phyloP scores from a whole-genome alignment of 2,797 vertebrate genomes.

The Dipus sagitta region DNA sequence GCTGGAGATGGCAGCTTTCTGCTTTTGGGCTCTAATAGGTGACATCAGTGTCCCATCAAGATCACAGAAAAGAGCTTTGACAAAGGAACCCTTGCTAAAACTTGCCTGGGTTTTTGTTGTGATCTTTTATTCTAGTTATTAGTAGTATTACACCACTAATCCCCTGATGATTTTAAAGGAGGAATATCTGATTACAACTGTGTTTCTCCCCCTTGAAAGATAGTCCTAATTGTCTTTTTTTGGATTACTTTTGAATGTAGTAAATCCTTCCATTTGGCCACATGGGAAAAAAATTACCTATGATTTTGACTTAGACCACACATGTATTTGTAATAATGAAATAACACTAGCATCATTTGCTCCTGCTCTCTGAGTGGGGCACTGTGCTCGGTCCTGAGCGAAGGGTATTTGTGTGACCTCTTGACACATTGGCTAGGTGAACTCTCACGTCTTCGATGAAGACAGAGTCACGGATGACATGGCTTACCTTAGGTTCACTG shows the following conservation, averaged over 20 bases:
- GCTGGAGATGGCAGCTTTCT: slow-evolving; percentile 82
- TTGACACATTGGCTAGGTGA: neutral
- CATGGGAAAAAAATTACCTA: neutral
- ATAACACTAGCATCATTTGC: neutral
- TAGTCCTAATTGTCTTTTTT: neutral
- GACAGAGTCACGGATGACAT: neutral
- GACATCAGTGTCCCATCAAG: slow-evolving; percentile 82
- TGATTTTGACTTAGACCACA: slow-evolving; percentile 37
- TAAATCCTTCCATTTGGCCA: slow-evolving; percentile 32
- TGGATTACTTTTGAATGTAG: slow-evolving; percentile 28
- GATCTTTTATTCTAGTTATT: slow-evolving; percentile 35
- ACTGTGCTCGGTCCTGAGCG: neutral
- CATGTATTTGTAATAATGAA: slow-evolving; percentile 33
- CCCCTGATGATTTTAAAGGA: neutral
- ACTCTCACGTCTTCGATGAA: slow-evolving; percentile 13
- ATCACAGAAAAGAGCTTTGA: slow-evolving; percentile 78
- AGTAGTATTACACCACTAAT: slow-evolving; percentile 6
- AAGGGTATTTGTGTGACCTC: neutral
- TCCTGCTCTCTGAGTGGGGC: neutral
- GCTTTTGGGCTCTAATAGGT: slow-evolving; percentile 77
- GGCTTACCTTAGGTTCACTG: neutral
- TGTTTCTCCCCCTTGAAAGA: neutral
- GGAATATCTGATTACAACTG: neutral
- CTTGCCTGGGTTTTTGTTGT: slow-evolving; percentile 50
- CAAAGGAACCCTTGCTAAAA: slow-evolving; percentile 67